These are phyloP conservation scores for Xiphophorus couchianus DNA, from an alignment of 2,113 vertebrate genomes.

Conservation along the genomic window DNA sequence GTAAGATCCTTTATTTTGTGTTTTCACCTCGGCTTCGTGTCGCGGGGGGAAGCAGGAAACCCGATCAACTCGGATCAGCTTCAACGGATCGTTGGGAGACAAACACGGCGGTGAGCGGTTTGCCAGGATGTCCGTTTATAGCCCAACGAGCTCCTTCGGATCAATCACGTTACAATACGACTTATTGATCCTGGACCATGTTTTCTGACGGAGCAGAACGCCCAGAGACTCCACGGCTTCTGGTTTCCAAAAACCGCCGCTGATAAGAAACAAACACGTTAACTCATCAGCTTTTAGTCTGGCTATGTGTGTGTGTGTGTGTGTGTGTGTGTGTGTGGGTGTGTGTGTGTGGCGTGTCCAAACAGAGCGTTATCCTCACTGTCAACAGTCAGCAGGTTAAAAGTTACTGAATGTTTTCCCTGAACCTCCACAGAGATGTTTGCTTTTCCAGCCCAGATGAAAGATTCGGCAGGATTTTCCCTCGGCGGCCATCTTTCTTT, in stretches of 20 bases:
- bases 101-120: constrained; percentile 34
- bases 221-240: constrained; percentile 19
- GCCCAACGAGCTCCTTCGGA: constrained; percentile 44
- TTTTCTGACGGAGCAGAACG: constrained; percentile 25
- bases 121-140: constrained; percentile 47
- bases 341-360: constrained; percentile 46
- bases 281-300: constrained; percentile 71
- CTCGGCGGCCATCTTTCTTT: background rate
- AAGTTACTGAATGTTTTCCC: constrained; percentile 58
- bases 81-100: constrained; percentile 38
- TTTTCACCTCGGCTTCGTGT: background rate
- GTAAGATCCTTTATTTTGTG: background rate
- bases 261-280: constrained; percentile 63
- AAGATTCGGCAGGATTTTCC: background rate
- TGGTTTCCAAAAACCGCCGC: constrained; percentile 37
- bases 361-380: constrained; percentile 56
- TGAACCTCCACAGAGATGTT: background rate
- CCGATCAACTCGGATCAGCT: constrained; percentile 27
- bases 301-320: constrained; percentile 36
- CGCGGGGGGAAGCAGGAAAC: constrained; percentile 38
- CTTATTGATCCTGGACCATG: constrained; percentile 49
- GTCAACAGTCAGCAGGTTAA: constrained; percentile 72
- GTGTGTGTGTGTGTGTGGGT: constrained; percentile 32
- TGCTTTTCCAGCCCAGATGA: too few species aligned
- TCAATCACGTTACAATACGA: constrained; percentile 60